Evolutionary conservation across 2,888 invertebrate genomes (phyloP).

Genomic region (Zelleria hepariella): DNA sequence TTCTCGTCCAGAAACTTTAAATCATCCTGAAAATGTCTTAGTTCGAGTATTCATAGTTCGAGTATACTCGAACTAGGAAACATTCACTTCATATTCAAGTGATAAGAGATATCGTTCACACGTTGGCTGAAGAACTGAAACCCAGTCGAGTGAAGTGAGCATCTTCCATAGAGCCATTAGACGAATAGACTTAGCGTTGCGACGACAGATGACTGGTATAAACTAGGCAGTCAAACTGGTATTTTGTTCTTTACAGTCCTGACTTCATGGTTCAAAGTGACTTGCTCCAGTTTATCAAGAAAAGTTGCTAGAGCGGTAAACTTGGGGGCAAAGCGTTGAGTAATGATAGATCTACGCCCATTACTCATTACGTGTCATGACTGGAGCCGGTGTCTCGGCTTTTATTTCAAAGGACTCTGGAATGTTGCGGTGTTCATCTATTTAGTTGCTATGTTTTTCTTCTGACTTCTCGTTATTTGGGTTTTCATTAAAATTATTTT

Average conservation of each 20-base stretch:
- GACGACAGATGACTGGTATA: constrained; percentile 48
- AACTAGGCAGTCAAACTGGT: neutral
- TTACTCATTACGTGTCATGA: constrained; percentile 48
- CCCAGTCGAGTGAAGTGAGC: constrained; percentile 7
- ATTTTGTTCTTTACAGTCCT: neutral
- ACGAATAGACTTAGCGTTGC: constrained; percentile 13
- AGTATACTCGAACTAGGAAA: too few relatives aligned
- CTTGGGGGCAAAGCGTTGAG: constrained; percentile 47
- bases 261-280: neutral
- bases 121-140: neutral
- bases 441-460: neutral
- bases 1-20: too few relatives aligned
- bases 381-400: constrained; percentile 40
- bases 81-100: neutral
- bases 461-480: neutral
- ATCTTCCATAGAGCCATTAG: constrained; percentile 7
- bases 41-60: too few relatives aligned
- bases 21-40: too few relatives aligned
- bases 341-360: constrained; percentile 39
- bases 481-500: neutral
- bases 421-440: neutral
- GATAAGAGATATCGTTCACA: constrained; percentile 4
- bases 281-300: neutral
- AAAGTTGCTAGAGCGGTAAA: constrained; percentile 21
- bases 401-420: constrained; percentile 34